These are phyloP conservation scores for Speoplatyrhinus poulsoni DNA, from an alignment of 2,113 vertebrate genomes.

Conservation along the genomic window DNA sequence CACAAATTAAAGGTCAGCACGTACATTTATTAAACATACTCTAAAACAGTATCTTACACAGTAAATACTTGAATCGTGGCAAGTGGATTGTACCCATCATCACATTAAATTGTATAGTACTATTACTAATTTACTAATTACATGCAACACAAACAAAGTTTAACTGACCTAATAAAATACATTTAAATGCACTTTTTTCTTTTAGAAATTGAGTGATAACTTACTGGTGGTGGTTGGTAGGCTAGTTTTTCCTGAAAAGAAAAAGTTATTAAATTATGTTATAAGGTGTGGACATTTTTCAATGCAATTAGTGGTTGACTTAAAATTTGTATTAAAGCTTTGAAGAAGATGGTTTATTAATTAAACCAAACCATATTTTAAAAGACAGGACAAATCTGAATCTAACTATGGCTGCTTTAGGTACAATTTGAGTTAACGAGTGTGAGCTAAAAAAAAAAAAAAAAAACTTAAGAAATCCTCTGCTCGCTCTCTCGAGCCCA, in stretches of 20 bases:
- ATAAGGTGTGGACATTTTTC: not conserved
- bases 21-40: not conserved
- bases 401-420: not conserved
- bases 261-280: not conserved
- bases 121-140: too few relatives aligned
- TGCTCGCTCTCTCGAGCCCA: too few relatives aligned
- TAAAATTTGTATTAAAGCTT: too few relatives aligned
- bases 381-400: not conserved
- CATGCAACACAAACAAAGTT: conserved; percentile 16
- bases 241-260: conserved; percentile 71
- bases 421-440: too few relatives aligned
- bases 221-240: conserved; percentile 72
- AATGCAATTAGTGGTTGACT: not conserved
- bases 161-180: not conserved
- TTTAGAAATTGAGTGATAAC: conserved; percentile 23
- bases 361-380: too few relatives aligned
- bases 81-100: too few relatives aligned
- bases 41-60: not conserved
- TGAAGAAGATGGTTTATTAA: too few relatives aligned
- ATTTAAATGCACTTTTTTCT: not conserved
- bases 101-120: too few relatives aligned
- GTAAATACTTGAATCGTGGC: too few relatives aligned
- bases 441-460: too few relatives aligned
- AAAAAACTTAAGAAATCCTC: too few relatives aligned
- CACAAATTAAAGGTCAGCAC: not conserved